Evolutionary conservation across 1,140 invertebrate species (phyloP).

Genomic region (Bombus breviceps): DNA sequence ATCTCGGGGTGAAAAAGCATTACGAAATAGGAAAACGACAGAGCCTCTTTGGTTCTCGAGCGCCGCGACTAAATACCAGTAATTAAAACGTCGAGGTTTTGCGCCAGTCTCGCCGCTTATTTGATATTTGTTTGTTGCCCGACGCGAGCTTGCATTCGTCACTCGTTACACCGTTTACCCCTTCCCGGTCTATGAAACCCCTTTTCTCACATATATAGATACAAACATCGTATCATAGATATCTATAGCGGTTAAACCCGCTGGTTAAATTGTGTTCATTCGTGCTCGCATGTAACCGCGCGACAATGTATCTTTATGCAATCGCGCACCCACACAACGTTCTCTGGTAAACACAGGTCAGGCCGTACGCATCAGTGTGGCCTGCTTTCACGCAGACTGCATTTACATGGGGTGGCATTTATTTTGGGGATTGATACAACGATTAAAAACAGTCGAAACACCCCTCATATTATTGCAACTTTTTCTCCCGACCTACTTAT

Average conservation of each 20-base stretch:
- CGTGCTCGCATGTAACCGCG: background rate
- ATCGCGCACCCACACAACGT: background rate
- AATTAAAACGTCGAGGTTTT: constrained; percentile 69
- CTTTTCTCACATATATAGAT: background rate
- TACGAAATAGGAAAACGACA: background rate
- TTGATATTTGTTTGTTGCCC: constrained; percentile 65
- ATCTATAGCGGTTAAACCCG: background rate
- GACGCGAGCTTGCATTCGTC: constrained; percentile 20
- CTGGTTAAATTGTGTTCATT: background rate
- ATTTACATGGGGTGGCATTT: background rate
- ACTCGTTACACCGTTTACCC: background rate
- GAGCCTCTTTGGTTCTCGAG: background rate
- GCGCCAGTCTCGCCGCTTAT: constrained; percentile 56
- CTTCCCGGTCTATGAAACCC: background rate
- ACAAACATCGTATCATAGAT: background rate
- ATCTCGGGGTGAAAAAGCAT: constrained; percentile 7
- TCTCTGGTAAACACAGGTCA: background rate
- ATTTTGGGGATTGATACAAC: background rate
- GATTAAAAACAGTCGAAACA: constrained; percentile 5
- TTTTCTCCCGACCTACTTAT: background rate
- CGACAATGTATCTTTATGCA: constrained; percentile 26
- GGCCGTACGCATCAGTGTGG: background rate
- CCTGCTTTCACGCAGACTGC: background rate
- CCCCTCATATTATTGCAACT: background rate
- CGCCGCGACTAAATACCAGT: constrained; percentile 64